Conservation (phyloP, 2,797 vertebrate genomes). For the Danio tinwini region DNA sequence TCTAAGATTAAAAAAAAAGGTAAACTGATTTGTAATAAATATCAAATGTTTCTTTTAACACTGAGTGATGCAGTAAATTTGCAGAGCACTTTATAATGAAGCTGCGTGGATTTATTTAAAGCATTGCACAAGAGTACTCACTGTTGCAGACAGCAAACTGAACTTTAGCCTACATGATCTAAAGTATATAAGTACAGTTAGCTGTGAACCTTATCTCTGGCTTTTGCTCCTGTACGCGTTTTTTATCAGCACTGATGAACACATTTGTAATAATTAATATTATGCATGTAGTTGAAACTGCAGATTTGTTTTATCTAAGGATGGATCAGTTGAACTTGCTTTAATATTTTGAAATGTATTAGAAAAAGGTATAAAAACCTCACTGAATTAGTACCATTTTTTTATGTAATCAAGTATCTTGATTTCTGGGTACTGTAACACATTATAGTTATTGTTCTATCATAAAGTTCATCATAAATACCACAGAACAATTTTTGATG, state of each 20-base stretch:
- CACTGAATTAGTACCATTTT: no score
- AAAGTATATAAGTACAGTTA: neutral
- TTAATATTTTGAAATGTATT: neutral
- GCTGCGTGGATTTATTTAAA: neutral
- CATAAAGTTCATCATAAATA: no score
- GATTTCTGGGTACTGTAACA: no score
- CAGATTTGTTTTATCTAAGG: neutral
- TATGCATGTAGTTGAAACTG: neutral
- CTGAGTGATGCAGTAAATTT: neutral
- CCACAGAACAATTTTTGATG: no score
- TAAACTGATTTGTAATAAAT: neutral
- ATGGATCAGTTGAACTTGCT: neutral
- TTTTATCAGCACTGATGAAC: neutral
- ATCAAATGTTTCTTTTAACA: neutral
- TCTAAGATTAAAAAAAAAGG: no score
- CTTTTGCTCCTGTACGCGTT: neutral
- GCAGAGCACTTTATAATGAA: neutral
- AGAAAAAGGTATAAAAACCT: no score
- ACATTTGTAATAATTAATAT: neutral
- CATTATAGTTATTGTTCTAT: no score
- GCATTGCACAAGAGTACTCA: neutral
- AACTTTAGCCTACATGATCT: conserved; percentile 14
- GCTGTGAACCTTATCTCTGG: neutral
- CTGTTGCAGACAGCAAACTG: neutral
- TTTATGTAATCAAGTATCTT: no score